Percentiles rank a stretch among this genome's conserved stretches.
These are phyloP conservation scores for Megamerina dolium DNA, from an alignment of 2,888 invertebrate genomes.

Conservation along the genomic window DNA sequence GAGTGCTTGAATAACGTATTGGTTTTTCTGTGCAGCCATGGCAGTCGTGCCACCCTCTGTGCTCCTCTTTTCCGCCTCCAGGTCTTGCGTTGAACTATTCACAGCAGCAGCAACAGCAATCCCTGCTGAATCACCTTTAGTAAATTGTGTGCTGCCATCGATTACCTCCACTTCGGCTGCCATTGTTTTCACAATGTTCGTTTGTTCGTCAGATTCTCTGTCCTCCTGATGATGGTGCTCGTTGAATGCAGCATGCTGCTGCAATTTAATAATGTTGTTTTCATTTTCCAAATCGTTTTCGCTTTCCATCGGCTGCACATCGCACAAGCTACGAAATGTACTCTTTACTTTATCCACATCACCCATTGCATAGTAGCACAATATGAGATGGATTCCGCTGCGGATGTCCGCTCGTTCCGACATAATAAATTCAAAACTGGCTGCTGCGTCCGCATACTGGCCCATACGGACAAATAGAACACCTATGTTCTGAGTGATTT, in stretches of 20 bases:
- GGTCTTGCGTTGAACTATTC: background rate
- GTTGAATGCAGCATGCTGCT: slow-evolving; percentile 34
- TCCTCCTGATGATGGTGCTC: background rate
- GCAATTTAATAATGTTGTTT: slow-evolving; percentile 73
- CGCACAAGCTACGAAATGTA: slow-evolving; percentile 82
- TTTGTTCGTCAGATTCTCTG: slow-evolving; percentile 11
- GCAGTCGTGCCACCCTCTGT: background rate
- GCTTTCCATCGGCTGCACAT: slow-evolving; percentile 59
- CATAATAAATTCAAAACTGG: slow-evolving; percentile 97
- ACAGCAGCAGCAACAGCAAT: background rate
- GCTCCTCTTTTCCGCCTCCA: slow-evolving; percentile 2
- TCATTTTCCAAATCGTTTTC: slow-evolving; percentile 60
- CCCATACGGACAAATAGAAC: slow-evolving; percentile 92
- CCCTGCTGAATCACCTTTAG: slow-evolving; percentile 2
- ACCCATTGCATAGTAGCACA: slow-evolving; percentile 82
- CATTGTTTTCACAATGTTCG: slow-evolving; percentile 10
- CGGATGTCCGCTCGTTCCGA: slow-evolving; percentile 87
- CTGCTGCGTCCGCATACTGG: slow-evolving; percentile 92
- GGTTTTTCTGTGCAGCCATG: slow-evolving; percentile 45
- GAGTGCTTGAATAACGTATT: slow-evolving; percentile 67
- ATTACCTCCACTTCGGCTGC: slow-evolving; percentile 30
- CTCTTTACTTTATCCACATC: slow-evolving; percentile 91
- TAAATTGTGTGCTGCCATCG: slow-evolving; percentile 19
- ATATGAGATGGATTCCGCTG: slow-evolving; percentile 80
- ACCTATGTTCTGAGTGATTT: slow-evolving; percentile 94